phyloP scores from a whole-genome alignment of 2,888 invertebrate genomes.

The Eristalis pertinax region DNA sequence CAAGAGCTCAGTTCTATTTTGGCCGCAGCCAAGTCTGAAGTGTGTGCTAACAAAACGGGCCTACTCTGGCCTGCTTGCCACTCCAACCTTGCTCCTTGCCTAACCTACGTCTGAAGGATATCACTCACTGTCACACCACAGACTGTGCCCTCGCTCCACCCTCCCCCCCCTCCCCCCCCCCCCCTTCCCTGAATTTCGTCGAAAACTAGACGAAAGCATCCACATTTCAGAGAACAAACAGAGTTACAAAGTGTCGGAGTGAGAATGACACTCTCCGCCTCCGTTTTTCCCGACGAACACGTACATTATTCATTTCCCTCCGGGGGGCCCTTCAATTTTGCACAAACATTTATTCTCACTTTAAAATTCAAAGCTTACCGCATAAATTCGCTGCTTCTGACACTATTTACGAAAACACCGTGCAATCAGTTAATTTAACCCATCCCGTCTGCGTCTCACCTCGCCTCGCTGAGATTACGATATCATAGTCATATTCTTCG shows the following conservation, averaged over 20 bases:
- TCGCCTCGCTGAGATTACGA: slow-evolving; percentile 27
- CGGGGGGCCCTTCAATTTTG: slow-evolving; percentile 18
- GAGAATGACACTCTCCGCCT: slow-evolving; percentile 14
- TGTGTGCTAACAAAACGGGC: no score
- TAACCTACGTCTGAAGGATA: no score
- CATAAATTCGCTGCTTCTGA: slow-evolving; percentile 55
- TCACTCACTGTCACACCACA: no score
- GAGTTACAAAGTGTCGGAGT: background rate
- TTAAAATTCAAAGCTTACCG: slow-evolving; percentile 39
- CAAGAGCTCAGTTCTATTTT: no score
- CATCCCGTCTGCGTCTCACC: background rate
- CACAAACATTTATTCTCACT: slow-evolving; percentile 50
- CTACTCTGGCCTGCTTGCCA: no score
- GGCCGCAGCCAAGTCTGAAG: no score
- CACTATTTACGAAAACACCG: slow-evolving; percentile 52
- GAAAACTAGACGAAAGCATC: no score
- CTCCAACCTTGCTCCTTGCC: no score
- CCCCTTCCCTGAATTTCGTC: no score
- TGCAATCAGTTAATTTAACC: slow-evolving; percentile 60
- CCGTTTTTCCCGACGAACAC: background rate
- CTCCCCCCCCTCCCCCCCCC: no score
- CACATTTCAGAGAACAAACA: background rate
- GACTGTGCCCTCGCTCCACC: no score
- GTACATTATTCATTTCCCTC: slow-evolving; percentile 47
- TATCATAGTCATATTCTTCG: slow-evolving; percentile 43